A percentile compares a stretch with the other conserved stretches of the same genome.
Evolutionary conservation across 2,888 invertebrate species (phyloP).

Genomic region (Epinotia ramella): DNA sequence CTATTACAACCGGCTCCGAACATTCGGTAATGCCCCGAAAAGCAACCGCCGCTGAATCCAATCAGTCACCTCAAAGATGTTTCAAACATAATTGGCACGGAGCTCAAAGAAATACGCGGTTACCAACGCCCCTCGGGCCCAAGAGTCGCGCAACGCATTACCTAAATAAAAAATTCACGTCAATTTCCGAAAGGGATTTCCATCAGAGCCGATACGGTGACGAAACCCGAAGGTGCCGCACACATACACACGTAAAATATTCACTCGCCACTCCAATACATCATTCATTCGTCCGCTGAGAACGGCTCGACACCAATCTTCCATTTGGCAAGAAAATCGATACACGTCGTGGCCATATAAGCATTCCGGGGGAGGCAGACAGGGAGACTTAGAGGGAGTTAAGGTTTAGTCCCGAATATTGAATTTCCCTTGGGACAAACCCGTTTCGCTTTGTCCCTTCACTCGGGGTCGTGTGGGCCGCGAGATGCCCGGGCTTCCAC

Average conservation of each 20-base stretch:
- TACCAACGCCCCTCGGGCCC: constrained; percentile 48
- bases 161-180: constrained; percentile 79
- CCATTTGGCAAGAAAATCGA: constrained; percentile 86
- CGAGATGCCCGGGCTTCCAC: constrained; percentile 76
- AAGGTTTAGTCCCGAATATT: constrained; percentile 86
- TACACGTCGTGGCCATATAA: constrained; percentile 86
- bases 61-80: constrained; percentile 77
- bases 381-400: constrained; percentile 84
- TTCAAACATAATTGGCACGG: constrained; percentile 71
- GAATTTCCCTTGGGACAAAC: constrained; percentile 87
- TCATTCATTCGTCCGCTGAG: constrained; percentile 84
- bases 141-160: constrained; percentile 70
- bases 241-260: constrained; percentile 76
- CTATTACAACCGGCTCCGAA: constrained; percentile 34
- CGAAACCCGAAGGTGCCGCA: constrained; percentile 66
- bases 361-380: constrained; percentile 84
- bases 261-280: constrained; percentile 81
- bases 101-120: constrained; percentile 62
- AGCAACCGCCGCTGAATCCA: constrained; percentile 66
- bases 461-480: constrained; percentile 83
- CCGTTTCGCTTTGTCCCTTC: constrained; percentile 86
- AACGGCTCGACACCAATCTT: constrained; percentile 85
- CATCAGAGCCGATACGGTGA: constrained; percentile 75
- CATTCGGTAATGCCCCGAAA: constrained; percentile 52
- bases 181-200: constrained; percentile 75